phyloP scores from a whole-genome alignment of 2,113 vertebrate species.

The Chamaea fasciata region DNA sequence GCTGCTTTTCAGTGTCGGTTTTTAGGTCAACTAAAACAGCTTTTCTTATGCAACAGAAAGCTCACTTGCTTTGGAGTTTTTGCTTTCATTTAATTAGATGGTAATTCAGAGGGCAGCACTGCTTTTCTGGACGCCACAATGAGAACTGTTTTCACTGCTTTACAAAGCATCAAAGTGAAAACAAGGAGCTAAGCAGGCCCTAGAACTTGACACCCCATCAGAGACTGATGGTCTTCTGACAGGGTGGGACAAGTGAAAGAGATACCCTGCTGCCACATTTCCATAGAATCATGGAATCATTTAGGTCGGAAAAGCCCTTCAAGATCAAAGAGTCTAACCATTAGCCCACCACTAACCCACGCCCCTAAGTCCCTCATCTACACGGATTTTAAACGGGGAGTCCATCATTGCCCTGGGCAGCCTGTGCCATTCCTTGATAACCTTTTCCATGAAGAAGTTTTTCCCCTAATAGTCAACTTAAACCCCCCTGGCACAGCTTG shows the following conservation, averaged over 20 bases:
- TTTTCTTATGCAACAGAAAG: slow-evolving; percentile 50
- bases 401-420: neutral
- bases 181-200: neutral
- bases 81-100: slow-evolving; percentile 46
- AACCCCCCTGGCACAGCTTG: neutral
- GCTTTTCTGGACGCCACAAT: neutral
- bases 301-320: neutral
- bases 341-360: neutral
- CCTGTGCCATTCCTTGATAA: neutral
- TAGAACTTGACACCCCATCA: neutral
- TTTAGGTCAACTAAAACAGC: slow-evolving; percentile 59
- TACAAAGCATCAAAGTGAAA: neutral
- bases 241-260: neutral
- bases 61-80: slow-evolving; percentile 23
- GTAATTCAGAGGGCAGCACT: slow-evolving; percentile 41
- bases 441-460: neutral
- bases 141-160: neutral
- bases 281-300: neutral
- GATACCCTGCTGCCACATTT: neutral
- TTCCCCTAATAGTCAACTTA: neutral
- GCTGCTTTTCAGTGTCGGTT: slow-evolving; percentile 6
- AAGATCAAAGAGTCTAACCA: neutral
- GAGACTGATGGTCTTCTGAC: neutral
- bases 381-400: neutral
- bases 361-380: neutral